A percentile compares a stretch with the other conserved stretches of the same genome.
Evolutionary conservation across 2,113 vertebrate genomes (phyloP).

Genomic region (Pituophis catenifer): DNA sequence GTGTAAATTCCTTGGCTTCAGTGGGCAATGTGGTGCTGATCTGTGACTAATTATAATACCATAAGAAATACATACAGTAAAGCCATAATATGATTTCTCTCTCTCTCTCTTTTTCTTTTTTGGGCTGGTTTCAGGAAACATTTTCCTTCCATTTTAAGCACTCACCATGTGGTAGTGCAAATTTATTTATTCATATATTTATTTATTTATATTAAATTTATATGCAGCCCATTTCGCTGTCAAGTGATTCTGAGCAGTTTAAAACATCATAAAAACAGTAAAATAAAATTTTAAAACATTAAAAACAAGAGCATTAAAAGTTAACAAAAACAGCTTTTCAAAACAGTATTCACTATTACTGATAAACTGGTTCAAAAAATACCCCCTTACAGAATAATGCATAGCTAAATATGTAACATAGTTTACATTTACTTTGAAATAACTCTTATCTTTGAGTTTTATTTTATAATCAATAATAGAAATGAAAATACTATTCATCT

Average conservation of each 20-base stretch:
- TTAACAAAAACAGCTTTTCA: background rate
- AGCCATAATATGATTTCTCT: background rate
- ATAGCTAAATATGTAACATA: background rate
- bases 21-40: background rate
- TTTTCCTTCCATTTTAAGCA: background rate
- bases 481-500: background rate
- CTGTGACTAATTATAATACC: slow-evolving; percentile 26
- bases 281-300: background rate
- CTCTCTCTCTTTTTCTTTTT: background rate
- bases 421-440: background rate
- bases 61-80: background rate
- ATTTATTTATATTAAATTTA: background rate
- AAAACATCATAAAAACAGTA: background rate
- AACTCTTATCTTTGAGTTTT: background rate
- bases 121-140: slow-evolving; percentile 12
- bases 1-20: background rate
- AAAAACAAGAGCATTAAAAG: background rate
- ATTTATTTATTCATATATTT: background rate
- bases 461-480: background rate
- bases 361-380: background rate
- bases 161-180: background rate
- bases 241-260: background rate
- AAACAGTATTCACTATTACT: background rate
- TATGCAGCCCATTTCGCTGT: background rate
- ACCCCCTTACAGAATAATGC: background rate